Percentiles rank a stretch among this genome's conserved stretches.
Evolutionary conservation across 1,140 invertebrate species (phyloP).

Genomic region (Antheraea pernyi): DNA sequence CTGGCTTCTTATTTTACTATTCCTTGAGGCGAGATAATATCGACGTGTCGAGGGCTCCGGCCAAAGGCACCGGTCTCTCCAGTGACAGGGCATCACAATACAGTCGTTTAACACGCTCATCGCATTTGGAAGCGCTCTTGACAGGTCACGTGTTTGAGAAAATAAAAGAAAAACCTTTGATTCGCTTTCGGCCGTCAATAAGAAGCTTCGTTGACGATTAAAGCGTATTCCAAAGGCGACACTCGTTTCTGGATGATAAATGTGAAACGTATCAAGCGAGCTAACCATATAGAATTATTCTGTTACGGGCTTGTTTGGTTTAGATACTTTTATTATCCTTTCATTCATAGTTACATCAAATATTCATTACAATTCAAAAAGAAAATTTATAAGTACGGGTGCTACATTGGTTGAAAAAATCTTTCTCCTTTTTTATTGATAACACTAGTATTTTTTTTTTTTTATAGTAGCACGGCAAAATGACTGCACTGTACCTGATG

Average conservation of each 20-base stretch:
- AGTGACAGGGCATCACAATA: conserved; percentile 66
- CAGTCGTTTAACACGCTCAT: conserved; percentile 71
- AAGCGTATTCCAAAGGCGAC: conserved; percentile 3
- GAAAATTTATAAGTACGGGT: no score
- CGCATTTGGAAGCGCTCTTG: conserved; percentile 58
- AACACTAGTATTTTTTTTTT: no score
- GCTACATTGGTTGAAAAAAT: no score
- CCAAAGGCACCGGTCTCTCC: conserved; percentile 55
- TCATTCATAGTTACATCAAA: no score
- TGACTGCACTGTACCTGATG: no score
- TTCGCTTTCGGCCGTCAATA: conserved; percentile 21
- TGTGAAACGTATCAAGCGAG: conserved; percentile 13
- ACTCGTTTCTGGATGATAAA: conserved; percentile 21
- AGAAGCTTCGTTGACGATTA: conserved; percentile 10
- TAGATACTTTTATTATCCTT: no score
- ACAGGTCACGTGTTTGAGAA: conserved; percentile 50
- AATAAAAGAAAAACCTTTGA: conserved; percentile 18
- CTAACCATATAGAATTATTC: not conserved
- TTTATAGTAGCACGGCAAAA: no score
- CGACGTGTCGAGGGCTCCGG: conserved; percentile 29
- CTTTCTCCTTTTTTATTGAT: no score
- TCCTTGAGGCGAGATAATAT: conserved; percentile 53
- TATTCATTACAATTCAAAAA: no score
- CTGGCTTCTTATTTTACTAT: conserved; percentile 32
- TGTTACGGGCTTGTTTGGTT: not conserved